Percentiles rank a stretch among this genome's conserved stretches.
phyloP scores from a whole-genome alignment of 2,888 invertebrate species.

The Chaetogeoica ovagalla region DNA sequence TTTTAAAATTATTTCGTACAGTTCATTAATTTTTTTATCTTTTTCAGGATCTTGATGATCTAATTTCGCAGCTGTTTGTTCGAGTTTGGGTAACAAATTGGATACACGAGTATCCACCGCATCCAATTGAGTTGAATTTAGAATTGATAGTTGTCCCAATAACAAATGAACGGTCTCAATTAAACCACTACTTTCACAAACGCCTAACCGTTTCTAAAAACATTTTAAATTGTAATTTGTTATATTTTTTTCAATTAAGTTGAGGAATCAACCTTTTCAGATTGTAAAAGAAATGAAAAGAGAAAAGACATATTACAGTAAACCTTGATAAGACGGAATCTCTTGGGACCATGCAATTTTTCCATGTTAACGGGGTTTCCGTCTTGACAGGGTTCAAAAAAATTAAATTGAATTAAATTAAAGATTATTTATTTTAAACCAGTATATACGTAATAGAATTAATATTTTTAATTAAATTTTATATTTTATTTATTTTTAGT shows the following conservation, averaged over 20 bases:
- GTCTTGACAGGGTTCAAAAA: no score
- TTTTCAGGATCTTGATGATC: constrained; percentile 66
- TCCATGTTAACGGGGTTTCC: no score
- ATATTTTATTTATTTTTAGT: no score
- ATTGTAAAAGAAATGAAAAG: no score
- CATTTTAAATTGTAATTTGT: not conserved
- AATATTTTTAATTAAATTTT: no score
- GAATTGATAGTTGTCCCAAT: constrained; percentile 73
- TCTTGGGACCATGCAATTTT: no score
- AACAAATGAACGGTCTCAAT: constrained; percentile 42
- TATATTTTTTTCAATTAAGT: not conserved
- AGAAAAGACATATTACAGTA: no score
- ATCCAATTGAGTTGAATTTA: constrained; percentile 82
- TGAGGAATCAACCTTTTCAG: no score
- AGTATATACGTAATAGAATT: no score
- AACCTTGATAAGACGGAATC: no score
- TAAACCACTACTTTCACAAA: constrained; percentile 42
- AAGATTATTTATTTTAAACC: no score
- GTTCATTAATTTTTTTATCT: constrained; percentile 74
- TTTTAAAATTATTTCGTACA: constrained; percentile 85
- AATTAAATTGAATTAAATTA: no score
- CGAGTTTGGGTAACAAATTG: constrained; percentile 76
- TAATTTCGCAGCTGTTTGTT: constrained; percentile 67
- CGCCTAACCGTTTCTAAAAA: constrained; percentile 42
- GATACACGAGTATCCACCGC: constrained; percentile 79